Base-by-base conservation (phyloP, 1,140 invertebrate genomes). In the Drosophila pandora region DNA sequence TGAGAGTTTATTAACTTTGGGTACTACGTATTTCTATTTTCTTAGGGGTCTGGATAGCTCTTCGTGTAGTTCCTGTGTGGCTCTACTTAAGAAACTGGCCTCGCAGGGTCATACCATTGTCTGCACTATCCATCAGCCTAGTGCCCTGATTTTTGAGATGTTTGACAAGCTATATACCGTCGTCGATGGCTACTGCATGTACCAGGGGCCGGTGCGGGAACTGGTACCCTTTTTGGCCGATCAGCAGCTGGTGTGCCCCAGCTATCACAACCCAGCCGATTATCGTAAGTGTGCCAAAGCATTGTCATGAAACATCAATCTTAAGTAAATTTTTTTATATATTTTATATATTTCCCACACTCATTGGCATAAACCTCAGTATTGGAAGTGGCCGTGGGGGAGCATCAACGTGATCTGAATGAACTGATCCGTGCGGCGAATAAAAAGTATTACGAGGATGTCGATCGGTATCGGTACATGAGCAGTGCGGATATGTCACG, bases 121-220 rank as follows among this genome's bases (percentile, higher is more conserved):
- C 3, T 96, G 96, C 60, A 99, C 98, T 2, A 99, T 99, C 77
- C 98, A 99, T 92, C 98, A 99, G 90, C 98, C 98, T 0, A 98
- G 96, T 79, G 98, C 98, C 2, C 93, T 98, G 77, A 93, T 99
- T 7, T 98, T 99, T 87, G 97, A 99, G 92, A 98, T 97, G 95
- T 99, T 99, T 90, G 98, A 99, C 91, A 95, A 97, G 80, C 92
- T 99, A 1, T 99, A 99, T 90, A 95, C 97, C n/a, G 92, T 99
- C 3, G 94, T 97, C 0, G 94, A 95, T 49, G 98, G 98, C 1
- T 94, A 96, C 52, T 98, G 97, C 77, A 95, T 99, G 62, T 99
- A 98, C 90, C 94, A 96, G 76, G 98, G 98, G 2, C 94, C 95
- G 0, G 93, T 95, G 1, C 87, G 92, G 37, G 93, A 95, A 41